These are phyloP conservation scores for Plebejus melissa DNA, from an alignment of 2,888 invertebrate species.

Conservation along the genomic window DNA sequence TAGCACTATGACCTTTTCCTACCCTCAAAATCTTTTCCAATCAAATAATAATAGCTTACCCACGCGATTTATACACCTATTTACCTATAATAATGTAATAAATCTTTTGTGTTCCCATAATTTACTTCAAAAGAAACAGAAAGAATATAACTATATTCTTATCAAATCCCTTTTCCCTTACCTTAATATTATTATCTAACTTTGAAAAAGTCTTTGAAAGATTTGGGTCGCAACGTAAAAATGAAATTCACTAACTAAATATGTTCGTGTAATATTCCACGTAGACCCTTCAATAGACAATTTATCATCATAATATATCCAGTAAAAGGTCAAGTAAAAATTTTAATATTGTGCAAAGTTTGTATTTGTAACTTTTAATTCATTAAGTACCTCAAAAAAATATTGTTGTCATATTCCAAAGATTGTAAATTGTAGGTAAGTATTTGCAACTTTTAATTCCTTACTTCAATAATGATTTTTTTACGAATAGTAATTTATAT, in stretches of 20 bases:
- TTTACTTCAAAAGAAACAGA: background rate
- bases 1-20: background rate
- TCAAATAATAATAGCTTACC: background rate
- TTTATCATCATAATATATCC: background rate
- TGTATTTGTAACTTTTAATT: background rate
- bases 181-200: slow-evolving; percentile 21
- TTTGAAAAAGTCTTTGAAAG: slow-evolving; percentile 20
- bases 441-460: no score
- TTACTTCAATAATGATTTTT: no score
- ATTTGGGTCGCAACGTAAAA: slow-evolving; percentile 18
- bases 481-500: no score
- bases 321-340: background rate
- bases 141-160: background rate
- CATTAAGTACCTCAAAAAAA: no score
- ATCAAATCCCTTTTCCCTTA: slow-evolving; percentile 16
- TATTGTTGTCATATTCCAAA: no score
- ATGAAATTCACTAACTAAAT: slow-evolving; percentile 6
- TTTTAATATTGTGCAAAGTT: background rate
- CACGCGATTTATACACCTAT: slow-evolving; percentile 1
- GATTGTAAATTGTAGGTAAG: no score
- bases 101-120: background rate
- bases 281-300: background rate
- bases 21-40: background rate
- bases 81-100: background rate
- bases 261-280: background rate